phyloP scores from a whole-genome alignment of 2,888 invertebrate genomes.

The Eupithecia subumbrata region DNA sequence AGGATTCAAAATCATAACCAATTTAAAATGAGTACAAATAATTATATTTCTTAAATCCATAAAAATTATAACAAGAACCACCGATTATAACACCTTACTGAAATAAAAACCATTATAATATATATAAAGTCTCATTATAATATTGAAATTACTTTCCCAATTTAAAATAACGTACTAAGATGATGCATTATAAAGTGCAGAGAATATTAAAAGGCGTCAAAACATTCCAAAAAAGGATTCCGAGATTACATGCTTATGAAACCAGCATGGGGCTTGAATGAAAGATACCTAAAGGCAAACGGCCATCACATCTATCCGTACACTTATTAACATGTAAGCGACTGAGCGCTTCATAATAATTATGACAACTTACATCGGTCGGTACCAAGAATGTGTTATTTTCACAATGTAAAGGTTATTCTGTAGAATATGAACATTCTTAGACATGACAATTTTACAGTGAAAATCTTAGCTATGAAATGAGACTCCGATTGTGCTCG shows the following conservation, averaged over 20 bases:
- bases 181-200: constrained; percentile 43
- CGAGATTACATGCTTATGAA: constrained; percentile 42
- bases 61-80: neutral
- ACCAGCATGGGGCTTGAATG: constrained; percentile 46
- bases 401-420: neutral
- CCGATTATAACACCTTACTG: too few species aligned
- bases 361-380: neutral
- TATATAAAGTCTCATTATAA: neutral
- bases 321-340: neutral
- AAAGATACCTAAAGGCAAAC: constrained; percentile 27
- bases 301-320: constrained; percentile 12
- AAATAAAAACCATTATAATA: constrained; percentile 1
- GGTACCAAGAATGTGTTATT: neutral
- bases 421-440: too few species aligned
- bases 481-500: neutral
- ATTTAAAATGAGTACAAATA: neutral
- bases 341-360: neutral
- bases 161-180: constrained; percentile 1
- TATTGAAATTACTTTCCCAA: neutral
- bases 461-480: neutral
- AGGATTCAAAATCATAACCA: neutral
- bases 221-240: constrained; percentile 49
- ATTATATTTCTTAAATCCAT: neutral
- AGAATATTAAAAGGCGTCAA: constrained; percentile 45
- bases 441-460: neutral